phyloP scores from a whole-genome alignment of 2,888 invertebrate species.

The Nemoura dubitans region DNA sequence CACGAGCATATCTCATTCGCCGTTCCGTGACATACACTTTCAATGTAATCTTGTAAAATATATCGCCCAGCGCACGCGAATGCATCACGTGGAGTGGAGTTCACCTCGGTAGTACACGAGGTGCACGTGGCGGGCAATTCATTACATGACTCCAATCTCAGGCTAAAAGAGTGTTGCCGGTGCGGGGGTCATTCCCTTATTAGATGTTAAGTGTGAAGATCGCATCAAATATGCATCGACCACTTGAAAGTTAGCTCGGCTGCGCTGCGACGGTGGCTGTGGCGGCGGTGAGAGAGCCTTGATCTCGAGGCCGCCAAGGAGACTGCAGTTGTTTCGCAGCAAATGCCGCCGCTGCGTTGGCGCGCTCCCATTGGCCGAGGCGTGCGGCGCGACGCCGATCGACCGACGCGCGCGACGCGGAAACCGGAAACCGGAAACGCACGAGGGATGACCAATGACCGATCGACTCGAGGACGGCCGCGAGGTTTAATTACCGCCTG shows the following conservation, averaged over 20 bases:
- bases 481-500: not conserved
- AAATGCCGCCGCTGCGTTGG: not conserved
- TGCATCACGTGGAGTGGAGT: not conserved
- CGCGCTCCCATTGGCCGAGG: slow-evolving; percentile 8
- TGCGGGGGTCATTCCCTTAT: slow-evolving; percentile 31
- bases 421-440: not conserved
- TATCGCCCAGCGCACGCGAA: not conserved
- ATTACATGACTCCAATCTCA: slow-evolving; percentile 23
- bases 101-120: not conserved
- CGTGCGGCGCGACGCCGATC: not conserved
- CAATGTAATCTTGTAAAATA: slow-evolving; percentile 19
- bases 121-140: not conserved
- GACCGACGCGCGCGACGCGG: not conserved
- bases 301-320: not conserved
- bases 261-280: not conserved
- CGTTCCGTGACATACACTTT: not conserved
- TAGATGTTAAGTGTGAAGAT: slow-evolving; percentile 35
- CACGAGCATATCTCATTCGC: not conserved
- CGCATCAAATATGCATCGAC: slow-evolving; percentile 41
- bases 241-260: slow-evolving; percentile 28
- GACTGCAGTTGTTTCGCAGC: not conserved
- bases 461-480: not conserved
- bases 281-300: not conserved
- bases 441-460: not conserved
- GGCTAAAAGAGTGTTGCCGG: slow-evolving; percentile 15